phyloP scores from a whole-genome alignment of 2,797 vertebrate species.

The Pagetopsis macropterus region DNA sequence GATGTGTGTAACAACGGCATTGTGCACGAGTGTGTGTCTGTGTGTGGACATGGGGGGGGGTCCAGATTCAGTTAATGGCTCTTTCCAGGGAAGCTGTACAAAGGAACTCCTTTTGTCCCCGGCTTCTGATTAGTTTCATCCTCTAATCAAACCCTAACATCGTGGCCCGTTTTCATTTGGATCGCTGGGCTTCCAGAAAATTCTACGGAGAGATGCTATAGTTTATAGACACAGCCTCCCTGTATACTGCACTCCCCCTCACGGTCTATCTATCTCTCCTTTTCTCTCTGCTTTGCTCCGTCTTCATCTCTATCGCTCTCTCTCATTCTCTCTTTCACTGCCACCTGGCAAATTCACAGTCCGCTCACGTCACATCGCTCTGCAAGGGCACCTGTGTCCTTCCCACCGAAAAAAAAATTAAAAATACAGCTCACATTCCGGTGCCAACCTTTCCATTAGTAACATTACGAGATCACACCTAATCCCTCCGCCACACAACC shows the following conservation, averaged over 20 bases:
- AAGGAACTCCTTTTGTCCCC: slow-evolving; percentile 30
- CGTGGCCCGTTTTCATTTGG: slow-evolving; percentile 45
- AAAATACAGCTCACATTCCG: slow-evolving; percentile 75
- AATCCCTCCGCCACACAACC: slow-evolving; percentile 71
- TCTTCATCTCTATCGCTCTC: slow-evolving; percentile 69
- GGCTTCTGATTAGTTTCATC: slow-evolving; percentile 57
- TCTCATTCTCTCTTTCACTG: slow-evolving; percentile 76
- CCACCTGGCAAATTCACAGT: slow-evolving; percentile 90
- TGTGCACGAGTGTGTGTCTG: slow-evolving; percentile 59
- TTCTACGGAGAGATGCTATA: slow-evolving; percentile 66
- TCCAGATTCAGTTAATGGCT: slow-evolving; percentile 56
- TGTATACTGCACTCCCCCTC: slow-evolving; percentile 72
- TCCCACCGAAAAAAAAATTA: slow-evolving; percentile 75
- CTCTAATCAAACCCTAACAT: slow-evolving; percentile 60
- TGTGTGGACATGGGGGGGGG: slow-evolving; percentile 43
- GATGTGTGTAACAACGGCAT: slow-evolving; percentile 60
- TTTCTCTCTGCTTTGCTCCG: slow-evolving; percentile 75
- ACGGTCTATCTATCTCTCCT: slow-evolving; percentile 68
- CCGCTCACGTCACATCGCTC: slow-evolving; percentile 87
- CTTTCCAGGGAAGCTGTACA: slow-evolving; percentile 52
- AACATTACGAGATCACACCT: slow-evolving; percentile 81
- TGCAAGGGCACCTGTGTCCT: slow-evolving; percentile 90
- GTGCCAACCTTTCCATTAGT: slow-evolving; percentile 84
- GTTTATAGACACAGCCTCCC: slow-evolving; percentile 74
- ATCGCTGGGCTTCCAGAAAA: slow-evolving; percentile 67